phyloP scores from a whole-genome alignment of 1,140 invertebrate genomes.

The Trichogramma pretiosum region DNA sequence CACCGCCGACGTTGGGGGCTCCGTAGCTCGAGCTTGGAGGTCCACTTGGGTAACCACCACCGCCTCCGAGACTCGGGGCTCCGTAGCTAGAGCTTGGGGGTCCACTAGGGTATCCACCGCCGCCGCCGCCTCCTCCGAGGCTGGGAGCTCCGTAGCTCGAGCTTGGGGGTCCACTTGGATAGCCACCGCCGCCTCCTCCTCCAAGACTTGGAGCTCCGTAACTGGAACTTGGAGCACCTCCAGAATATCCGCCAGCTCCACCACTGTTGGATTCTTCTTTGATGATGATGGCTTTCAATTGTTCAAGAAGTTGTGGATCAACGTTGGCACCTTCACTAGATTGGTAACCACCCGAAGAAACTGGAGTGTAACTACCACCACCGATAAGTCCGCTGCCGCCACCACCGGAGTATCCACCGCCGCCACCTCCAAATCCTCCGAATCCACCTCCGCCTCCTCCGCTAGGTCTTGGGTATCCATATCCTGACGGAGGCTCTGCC shows the following conservation, averaged over 20 bases:
- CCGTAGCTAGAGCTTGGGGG: conserved; percentile 42
- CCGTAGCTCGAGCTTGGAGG: conserved; percentile 49
- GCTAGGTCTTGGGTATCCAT: conserved; percentile 54
- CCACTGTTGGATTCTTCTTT: conserved; percentile 60
- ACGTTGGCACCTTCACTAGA: conserved; percentile 70
- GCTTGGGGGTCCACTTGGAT: conserved; percentile 25
- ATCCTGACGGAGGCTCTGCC: conserved; percentile 55
- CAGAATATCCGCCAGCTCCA: conserved; percentile 39
- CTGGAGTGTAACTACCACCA: conserved; percentile 63
- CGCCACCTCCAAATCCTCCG: conserved; percentile 45
- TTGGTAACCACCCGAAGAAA: conserved; percentile 63
- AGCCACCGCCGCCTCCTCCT: conserved; percentile 27
- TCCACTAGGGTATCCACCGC: too few species aligned
- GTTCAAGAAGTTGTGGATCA: conserved; percentile 65
- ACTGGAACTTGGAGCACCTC: conserved; percentile 34
- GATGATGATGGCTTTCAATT: conserved; percentile 70
- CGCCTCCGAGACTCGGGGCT: conserved; percentile 45
- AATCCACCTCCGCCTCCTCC: conserved; percentile 34
- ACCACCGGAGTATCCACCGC: conserved; percentile 36
- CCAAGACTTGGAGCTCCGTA: too few species aligned
- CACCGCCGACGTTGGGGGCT: conserved; percentile 45
- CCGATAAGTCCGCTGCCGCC: conserved; percentile 44
- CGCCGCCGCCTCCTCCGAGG: conserved; percentile 44
- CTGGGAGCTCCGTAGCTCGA: conserved; percentile 45
- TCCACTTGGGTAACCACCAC: conserved; percentile 29